A percentile compares a stretch with the other conserved stretches of the same genome.
These are phyloP conservation scores for Drosophila incognita DNA, from an alignment of 2,888 invertebrate genomes.

Conservation along the genomic window DNA sequence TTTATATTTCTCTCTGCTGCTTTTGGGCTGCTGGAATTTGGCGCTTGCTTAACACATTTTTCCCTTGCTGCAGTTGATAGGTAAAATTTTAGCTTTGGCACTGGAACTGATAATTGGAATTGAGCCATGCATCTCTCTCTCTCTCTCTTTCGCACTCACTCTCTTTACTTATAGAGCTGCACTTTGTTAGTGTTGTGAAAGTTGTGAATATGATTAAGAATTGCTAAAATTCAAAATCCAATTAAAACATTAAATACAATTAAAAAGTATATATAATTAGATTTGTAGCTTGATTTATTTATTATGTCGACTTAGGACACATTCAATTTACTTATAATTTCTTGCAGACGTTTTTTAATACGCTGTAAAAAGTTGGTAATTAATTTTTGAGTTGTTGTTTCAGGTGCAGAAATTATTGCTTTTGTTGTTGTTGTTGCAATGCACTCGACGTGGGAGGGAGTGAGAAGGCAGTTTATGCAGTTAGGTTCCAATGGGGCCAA, in stretches of 20 bases:
- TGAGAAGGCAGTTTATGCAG: constrained; percentile 32
- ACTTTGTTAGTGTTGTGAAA: neutral
- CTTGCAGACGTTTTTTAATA: neutral
- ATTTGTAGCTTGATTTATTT: constrained; percentile 1
- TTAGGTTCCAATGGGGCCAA: constrained; percentile 33
- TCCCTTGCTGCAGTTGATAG: constrained; percentile 9
- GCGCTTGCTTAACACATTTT: constrained; percentile 51
- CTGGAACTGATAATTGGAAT: constrained; percentile 32
- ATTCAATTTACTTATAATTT: constrained; percentile 18
- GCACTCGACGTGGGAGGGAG: constrained; percentile 34
- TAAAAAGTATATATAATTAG: neutral
- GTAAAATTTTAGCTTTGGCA: constrained; percentile 31
- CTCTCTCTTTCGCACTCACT: neutral
- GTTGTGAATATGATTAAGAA: neutral
- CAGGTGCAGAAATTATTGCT: neutral
- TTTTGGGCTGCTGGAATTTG: constrained; percentile 53
- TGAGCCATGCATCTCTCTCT: neutral
- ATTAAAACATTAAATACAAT: neutral
- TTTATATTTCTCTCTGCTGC: constrained; percentile 42
- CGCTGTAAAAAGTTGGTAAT: neutral
- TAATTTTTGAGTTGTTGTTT: neutral
- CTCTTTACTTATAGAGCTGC: constrained; percentile 32
- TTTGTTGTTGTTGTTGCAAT: neutral
- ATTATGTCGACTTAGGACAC: constrained; percentile 5
- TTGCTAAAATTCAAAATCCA: neutral